A percentile compares a stretch with the other conserved stretches of the same genome.
These are phyloP conservation scores for Idris sp. DNA, from an alignment of 1,140 invertebrate species.

Conservation along the genomic window DNA sequence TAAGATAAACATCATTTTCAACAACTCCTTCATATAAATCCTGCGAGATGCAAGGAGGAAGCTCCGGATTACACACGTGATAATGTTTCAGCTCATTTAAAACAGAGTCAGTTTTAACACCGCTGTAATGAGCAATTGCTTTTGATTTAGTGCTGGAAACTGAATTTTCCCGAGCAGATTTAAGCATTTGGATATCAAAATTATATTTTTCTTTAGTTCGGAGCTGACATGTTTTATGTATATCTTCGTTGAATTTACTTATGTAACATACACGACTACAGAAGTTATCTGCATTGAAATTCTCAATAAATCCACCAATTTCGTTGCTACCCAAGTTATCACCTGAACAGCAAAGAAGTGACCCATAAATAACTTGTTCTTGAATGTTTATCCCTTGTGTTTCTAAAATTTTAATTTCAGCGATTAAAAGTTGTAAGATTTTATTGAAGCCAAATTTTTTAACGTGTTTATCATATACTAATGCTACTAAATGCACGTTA, in stretches of 20 bases:
- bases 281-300: slow-evolving; percentile 44
- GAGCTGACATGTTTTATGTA: slow-evolving; percentile 7
- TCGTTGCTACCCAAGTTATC: slow-evolving; percentile 62
- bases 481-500: slow-evolving; percentile 18
- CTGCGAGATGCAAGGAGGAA: slow-evolving; percentile 6
- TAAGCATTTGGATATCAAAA: slow-evolving; percentile 12
- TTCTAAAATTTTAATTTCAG: slow-evolving; percentile 37
- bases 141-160: no score
- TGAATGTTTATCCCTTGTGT: slow-evolving; percentile 21
- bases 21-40: slow-evolving; percentile 28
- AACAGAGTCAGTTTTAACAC: slow-evolving; percentile 10
- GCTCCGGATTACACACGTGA: slow-evolving; percentile 18
- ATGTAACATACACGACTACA: slow-evolving; percentile 57
- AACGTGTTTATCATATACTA: slow-evolving; percentile 21
- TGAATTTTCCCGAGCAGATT: no score
- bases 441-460: slow-evolving; percentile 19
- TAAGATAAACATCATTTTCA: slow-evolving; percentile 18
- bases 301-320: slow-evolving; percentile 59
- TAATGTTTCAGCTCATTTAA: slow-evolving; percentile 30
- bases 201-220: slow-evolving; percentile 18
- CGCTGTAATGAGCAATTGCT: slow-evolving; percentile 6
- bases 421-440: slow-evolving; percentile 7
- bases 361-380: slow-evolving; percentile 27
- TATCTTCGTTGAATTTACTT: slow-evolving; percentile 11
- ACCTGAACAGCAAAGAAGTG: slow-evolving; percentile 34